Base-by-base conservation (phyloP, 2,888 invertebrate species). In the Drosophila neonasuta region DNA sequence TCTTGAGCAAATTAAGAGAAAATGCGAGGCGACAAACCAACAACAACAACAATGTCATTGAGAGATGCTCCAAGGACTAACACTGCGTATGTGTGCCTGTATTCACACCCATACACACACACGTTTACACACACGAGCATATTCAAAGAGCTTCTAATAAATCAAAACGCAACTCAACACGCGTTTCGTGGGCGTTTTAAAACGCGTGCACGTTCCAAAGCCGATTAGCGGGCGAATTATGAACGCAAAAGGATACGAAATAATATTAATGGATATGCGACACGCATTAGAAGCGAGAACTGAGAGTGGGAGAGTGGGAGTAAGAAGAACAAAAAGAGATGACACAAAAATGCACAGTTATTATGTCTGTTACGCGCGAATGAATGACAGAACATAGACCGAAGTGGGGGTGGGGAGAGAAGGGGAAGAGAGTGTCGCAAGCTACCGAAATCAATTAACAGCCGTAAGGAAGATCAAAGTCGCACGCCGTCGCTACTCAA, bases 381-480 rank as follows among this genome's bases (percentile, higher is more conserved):
- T 64, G 60, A 57, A 15, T 50, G 13, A 17, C 17, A 15, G 4
- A 41, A 30, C 29, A 15, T 3, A 34, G 6, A 24, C 5, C 24
- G 6, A 3, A 34, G 34, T 11, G 50, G 34, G 59, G 34, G 34
- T 0, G 29, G 11, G 44, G 55, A 7, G 2, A 2, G 24, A 15
- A 20, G 13, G 32, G 29, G 8, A 13, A 13, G 29, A 30, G 59
- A 63, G 68, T 46, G 73, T 50, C 48, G 34, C 59, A 45, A 63
- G 45, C 41, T 46, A 48, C 52, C 71, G 56, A 77, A 77, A 77
- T 74, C 71, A 77, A 77, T 78, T 77, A 77, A 72, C 55, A 60
- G 48, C 45, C 67, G 65, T 61, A 66, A 57, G 60, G 67, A 75
- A 75, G 75, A 78, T 78, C 75, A 78, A 77, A 74, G 68, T 74